Percentiles rank a stretch among this genome's conserved stretches.
Evolutionary conservation across 2,888 invertebrate species (phyloP).

Genomic region (Troglohyphantes excavatus): DNA sequence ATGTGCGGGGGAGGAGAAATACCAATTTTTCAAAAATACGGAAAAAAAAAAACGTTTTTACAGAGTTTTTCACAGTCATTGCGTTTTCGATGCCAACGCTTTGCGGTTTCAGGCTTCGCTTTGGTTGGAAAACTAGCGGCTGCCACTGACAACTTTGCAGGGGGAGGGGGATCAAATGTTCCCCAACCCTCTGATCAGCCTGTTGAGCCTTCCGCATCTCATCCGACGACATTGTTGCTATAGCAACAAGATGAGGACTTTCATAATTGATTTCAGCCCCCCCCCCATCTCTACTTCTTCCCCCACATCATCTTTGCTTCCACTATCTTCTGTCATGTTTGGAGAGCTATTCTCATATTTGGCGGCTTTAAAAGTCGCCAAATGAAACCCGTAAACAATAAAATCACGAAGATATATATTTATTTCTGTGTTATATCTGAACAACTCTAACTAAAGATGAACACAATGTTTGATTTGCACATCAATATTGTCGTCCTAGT

Average conservation of each 20-base stretch:
- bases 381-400: no score
- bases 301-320: constrained; percentile 52
- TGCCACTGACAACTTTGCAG: constrained; percentile 46
- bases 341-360: no score
- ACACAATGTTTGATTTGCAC: no score
- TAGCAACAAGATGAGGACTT: constrained; percentile 72
- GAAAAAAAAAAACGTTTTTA: background rate
- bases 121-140: constrained; percentile 56
- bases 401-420: no score
- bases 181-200: constrained; percentile 59
- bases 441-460: no score
- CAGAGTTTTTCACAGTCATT: constrained; percentile 62
- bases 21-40: background rate
- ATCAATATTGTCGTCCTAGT: no score
- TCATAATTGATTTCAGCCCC: constrained; percentile 69
- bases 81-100: constrained; percentile 44
- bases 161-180: constrained; percentile 17
- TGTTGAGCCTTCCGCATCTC: constrained; percentile 68
- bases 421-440: no score
- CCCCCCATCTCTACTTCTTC: constrained; percentile 19
- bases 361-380: no score
- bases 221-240: constrained; percentile 62
- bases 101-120: constrained; percentile 43
- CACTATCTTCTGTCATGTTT: no score
- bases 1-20: background rate